phyloP scores from a whole-genome alignment of 2,888 invertebrate genomes.

The Lucinisca nassula region DNA sequence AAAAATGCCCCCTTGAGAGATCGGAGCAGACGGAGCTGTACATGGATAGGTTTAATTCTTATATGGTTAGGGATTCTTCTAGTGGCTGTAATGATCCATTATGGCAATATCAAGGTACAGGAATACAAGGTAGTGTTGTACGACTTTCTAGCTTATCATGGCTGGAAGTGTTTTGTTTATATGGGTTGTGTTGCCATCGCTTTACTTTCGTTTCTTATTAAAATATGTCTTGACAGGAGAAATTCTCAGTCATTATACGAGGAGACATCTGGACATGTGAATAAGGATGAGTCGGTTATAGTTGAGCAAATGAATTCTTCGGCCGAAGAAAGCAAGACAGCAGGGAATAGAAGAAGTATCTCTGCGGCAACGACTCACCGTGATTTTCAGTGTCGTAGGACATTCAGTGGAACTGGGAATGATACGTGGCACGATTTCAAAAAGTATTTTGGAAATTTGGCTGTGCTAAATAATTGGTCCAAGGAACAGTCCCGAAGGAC shows the following conservation, averaged over 20 bases:
- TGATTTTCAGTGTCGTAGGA: constrained; percentile 16
- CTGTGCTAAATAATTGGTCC: constrained; percentile 16
- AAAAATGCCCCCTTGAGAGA: background rate
- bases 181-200: background rate
- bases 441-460: constrained; percentile 31
- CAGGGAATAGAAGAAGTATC: background rate
- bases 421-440: constrained; percentile 29
- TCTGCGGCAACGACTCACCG: background rate
- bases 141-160: background rate
- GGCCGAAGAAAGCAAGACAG: background rate
- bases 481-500: constrained; percentile 34
- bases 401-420: constrained; percentile 22
- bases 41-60: background rate
- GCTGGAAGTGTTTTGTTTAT: background rate
- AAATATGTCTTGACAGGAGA: background rate
- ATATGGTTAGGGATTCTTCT: background rate
- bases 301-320: background rate
- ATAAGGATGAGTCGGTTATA: background rate
- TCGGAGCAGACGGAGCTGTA: background rate
- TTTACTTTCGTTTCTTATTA: background rate
- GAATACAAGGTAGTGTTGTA: background rate
- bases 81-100: background rate
- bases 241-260: background rate
- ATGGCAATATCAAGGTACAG: background rate
- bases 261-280: background rate